Conservation (phyloP, 2,888 invertebrate species). For the Agrotis clavis region DNA sequence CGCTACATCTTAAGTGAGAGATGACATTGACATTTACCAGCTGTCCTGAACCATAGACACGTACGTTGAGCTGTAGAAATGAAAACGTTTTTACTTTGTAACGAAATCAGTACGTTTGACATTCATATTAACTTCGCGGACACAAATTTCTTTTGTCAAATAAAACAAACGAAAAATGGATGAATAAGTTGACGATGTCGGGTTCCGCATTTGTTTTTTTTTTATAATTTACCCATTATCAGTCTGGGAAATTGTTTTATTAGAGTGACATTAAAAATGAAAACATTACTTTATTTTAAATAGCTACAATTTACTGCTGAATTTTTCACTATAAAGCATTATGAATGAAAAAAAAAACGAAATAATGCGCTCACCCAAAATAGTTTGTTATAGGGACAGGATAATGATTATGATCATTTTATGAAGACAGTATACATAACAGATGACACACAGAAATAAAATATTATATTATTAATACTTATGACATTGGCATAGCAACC, state of each 20-base stretch:
- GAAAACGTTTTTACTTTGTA: conserved; percentile 53
- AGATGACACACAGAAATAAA: background rate
- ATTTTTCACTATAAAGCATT: background rate
- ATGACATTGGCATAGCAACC: conserved; percentile 33
- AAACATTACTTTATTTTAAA: background rate
- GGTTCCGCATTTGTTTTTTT: conserved; percentile 37
- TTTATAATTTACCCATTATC: fast-evolving
- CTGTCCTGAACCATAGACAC: conserved; percentile 16
- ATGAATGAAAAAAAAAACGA: background rate
- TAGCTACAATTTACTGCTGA: background rate
- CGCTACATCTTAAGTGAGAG: conserved; percentile 46
- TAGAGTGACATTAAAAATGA: background rate
- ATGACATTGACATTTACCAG: conserved; percentile 58
- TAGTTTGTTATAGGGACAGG: background rate
- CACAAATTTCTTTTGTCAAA: conserved; percentile 49
- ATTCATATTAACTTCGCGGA: conserved; percentile 42
- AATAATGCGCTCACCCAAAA: background rate
- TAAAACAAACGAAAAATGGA: conserved; percentile 26
- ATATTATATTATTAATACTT: conserved; percentile 5
- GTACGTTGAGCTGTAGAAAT: conserved; percentile 37
- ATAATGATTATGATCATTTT: background rate
- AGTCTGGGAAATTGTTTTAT: no score
- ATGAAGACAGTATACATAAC: background rate
- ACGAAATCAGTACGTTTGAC: conserved; percentile 51
- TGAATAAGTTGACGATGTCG: conserved; percentile 3